Conservation (phyloP, 1,140 invertebrate species). For the Magallana ariakensis region DNA sequence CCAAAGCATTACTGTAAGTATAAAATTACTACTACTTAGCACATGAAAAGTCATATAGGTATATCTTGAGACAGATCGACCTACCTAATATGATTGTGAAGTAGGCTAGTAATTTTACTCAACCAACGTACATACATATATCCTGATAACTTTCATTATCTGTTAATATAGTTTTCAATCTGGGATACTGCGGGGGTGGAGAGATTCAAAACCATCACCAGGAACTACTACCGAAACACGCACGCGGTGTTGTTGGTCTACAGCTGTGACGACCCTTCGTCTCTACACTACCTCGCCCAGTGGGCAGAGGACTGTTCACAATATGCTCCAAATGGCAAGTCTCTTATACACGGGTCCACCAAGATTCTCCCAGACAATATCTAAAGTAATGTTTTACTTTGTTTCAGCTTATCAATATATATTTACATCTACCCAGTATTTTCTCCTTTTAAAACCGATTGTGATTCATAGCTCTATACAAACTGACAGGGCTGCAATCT, state of each 20-base stretch:
- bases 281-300: slow-evolving; percentile 91
- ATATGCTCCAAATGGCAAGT: slow-evolving; percentile 62
- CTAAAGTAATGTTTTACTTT: too few species aligned
- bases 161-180: not conserved
- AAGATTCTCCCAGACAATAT: too few species aligned
- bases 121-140: not conserved
- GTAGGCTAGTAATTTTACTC: too few species aligned
- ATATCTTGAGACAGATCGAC: too few species aligned
- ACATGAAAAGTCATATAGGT: too few species aligned
- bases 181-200: slow-evolving; percentile 58
- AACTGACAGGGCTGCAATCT: too few species aligned
- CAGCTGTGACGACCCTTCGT: slow-evolving; percentile 91
- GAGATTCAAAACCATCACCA: slow-evolving; percentile 65
- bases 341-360: not conserved
- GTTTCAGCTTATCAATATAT: too few species aligned
- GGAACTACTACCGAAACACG: slow-evolving; percentile 67
- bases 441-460: too few species aligned
- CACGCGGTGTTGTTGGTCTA: slow-evolving; percentile 64
- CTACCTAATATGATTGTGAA: too few species aligned
- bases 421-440: too few species aligned
- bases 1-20: slow-evolving; percentile 34
- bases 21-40: not conserved
- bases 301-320: slow-evolving; percentile 61
- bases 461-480: too few species aligned
- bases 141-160: not conserved